phyloP scores from a whole-genome alignment of 2,797 vertebrate genomes.

The Ceryle rudis region DNA sequence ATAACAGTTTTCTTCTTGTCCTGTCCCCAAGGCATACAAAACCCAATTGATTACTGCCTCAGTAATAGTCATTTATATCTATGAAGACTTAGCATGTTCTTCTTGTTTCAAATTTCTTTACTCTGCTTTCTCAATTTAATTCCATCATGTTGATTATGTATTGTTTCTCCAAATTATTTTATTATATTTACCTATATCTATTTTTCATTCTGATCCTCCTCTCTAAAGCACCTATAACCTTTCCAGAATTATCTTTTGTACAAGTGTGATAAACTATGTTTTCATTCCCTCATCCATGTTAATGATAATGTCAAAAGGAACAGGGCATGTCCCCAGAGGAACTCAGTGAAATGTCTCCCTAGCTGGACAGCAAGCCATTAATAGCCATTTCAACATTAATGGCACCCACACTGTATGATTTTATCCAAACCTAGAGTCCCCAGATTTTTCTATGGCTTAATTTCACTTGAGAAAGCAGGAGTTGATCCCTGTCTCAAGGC shows the following conservation, averaged over 20 bases:
- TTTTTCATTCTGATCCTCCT: not conserved
- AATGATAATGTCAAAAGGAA: not conserved
- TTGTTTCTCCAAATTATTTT: not conserved
- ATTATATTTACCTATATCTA: not conserved
- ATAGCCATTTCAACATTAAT: not conserved
- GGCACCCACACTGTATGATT: not conserved
- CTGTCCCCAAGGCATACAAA: not conserved
- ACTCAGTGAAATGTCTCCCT: not conserved
- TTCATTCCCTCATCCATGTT: not conserved
- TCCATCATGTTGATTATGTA: not conserved
- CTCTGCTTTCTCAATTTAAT: not conserved
- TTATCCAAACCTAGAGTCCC: not conserved
- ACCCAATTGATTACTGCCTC: not conserved
- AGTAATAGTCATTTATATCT: not conserved
- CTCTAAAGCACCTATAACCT: not conserved
- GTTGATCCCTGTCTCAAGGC: not conserved
- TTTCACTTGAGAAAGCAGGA: not conserved
- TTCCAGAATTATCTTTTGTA: not conserved
- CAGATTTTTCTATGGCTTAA: not conserved
- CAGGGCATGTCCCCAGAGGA: not conserved
- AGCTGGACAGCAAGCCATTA: not conserved
- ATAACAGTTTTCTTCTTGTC: not conserved
- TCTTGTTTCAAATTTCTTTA: not conserved
- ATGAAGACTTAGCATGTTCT: not conserved
- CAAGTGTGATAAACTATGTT: not conserved